A percentile compares a stretch with the other conserved stretches of the same genome.
These are phyloP conservation scores for Halictus ligatus DNA, from an alignment of 2,888 invertebrate genomes.

Conservation along the genomic window DNA sequence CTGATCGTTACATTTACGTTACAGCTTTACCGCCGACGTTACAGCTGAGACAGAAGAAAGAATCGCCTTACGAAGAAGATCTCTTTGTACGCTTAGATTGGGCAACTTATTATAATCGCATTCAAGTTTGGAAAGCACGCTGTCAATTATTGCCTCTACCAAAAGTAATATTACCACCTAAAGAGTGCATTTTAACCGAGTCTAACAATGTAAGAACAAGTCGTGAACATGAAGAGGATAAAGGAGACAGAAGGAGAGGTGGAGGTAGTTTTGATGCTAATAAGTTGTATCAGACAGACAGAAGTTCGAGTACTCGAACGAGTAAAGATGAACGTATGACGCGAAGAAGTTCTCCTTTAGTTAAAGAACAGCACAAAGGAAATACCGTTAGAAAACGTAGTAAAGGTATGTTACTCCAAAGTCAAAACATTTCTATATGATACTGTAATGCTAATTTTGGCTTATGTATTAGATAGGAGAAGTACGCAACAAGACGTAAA, in stretches of 20 bases:
- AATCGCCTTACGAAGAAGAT: slow-evolving; percentile 74
- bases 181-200: slow-evolving; percentile 30
- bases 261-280: not conserved
- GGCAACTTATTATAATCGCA: slow-evolving; percentile 63
- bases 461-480: not conserved
- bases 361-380: not conserved
- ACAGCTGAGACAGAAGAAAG: slow-evolving; percentile 41
- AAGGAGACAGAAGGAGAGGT: not conserved
- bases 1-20: slow-evolving; percentile 34
- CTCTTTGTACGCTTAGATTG: slow-evolving; percentile 67
- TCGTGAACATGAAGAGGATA: not conserved
- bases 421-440: not conserved
- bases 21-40: slow-evolving; percentile 68
- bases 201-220: not conserved
- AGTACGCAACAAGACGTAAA: not conserved
- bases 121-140: slow-evolving; percentile 72
- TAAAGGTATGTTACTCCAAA: slow-evolving; percentile 13
- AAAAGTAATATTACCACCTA: slow-evolving; percentile 69
- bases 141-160: slow-evolving; percentile 69
- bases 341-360: not conserved
- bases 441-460: not conserved
- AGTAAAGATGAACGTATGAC: not conserved
- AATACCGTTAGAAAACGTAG: not conserved
- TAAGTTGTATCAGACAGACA: not conserved
- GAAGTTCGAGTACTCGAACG: not conserved